Percentiles rank a stretch among this genome's conserved stretches.
Conservation (phyloP, 1,140 invertebrate species). For the Hycleus phaleratus region DNA sequence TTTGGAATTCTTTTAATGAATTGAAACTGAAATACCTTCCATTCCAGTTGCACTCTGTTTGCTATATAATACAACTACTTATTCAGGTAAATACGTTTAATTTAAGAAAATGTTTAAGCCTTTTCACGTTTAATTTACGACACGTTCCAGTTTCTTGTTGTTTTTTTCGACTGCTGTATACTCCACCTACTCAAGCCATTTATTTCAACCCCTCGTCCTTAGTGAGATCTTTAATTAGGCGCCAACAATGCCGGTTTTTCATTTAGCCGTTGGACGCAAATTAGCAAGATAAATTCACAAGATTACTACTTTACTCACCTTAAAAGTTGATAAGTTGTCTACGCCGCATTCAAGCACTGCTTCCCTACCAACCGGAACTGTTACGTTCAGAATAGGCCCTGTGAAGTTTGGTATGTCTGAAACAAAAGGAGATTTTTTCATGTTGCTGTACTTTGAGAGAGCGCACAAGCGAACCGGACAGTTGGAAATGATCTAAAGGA, state of each 20-base stretch:
- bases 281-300: conserved; percentile 16
- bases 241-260: conserved; percentile 8
- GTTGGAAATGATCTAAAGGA: no score
- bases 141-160: neutral
- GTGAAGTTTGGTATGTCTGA: conserved; percentile 59
- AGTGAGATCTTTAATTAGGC: conserved; percentile 21
- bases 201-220: no score
- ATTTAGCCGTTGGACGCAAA: conserved; percentile 9
- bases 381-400: conserved; percentile 52
- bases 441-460: no score
- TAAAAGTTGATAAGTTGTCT: conserved; percentile 52
- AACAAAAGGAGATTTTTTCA: conserved; percentile 37
- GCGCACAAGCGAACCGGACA: no score
- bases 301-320: conserved; percentile 43
- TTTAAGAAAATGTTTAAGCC: conserved; percentile 28
- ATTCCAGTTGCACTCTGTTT: no score
- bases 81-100: conserved; percentile 33
- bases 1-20: conserved; percentile 26
- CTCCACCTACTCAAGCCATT: no score
- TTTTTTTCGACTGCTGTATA: conserved; percentile 5
- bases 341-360: conserved; percentile 53
- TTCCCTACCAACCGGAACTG: conserved; percentile 53
- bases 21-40: conserved; percentile 11
- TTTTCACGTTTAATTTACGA: conserved; percentile 9
- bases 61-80: neutral